Evolutionary conservation across 1,140 invertebrate genomes (phyloP).

Genomic region (Zaprionus camerounensis): DNA sequence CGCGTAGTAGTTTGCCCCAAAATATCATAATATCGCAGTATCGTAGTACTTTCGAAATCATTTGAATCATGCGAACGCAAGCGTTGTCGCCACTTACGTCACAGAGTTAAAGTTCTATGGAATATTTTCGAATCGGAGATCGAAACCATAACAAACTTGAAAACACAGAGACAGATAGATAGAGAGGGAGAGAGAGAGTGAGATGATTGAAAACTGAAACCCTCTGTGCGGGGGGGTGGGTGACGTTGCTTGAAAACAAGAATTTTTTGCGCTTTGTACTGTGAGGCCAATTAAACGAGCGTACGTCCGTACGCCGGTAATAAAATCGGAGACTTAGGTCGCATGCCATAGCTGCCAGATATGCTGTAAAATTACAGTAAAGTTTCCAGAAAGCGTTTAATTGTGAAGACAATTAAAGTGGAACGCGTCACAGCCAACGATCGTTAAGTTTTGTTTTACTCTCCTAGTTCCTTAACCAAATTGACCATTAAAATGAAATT

Average conservation of each 20-base stretch:
- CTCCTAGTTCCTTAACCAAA: background rate
- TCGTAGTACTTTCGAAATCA: constrained; percentile 20
- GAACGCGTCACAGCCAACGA: constrained; percentile 2
- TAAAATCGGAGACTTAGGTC: constrained; percentile 37
- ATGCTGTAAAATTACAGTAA: constrained; percentile 12
- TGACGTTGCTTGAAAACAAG: constrained; percentile 43
- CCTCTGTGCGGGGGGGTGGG: background rate
- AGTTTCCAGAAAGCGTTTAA: constrained; percentile 29
- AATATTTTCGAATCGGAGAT: constrained; percentile 24
- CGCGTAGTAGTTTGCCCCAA: constrained; percentile 1
- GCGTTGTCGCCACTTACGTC: constrained; percentile 23
- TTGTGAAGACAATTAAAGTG: constrained; percentile 23
- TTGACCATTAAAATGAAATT: background rate
- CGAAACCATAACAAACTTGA: constrained; percentile 4
- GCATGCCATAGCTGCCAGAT: constrained; percentile 11
- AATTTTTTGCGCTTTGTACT: constrained; percentile 53
- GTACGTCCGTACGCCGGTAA: constrained; percentile 20
- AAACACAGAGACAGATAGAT: background rate
- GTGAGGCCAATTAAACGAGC: constrained; percentile 47
- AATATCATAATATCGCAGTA: background rate
- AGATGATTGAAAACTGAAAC: background rate
- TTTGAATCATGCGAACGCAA: constrained; percentile 22
- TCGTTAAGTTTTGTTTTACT: background rate
- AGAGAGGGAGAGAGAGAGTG: too few species aligned
- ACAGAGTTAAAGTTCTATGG: constrained; percentile 23